These are phyloP conservation scores for Phthorimaea operculella DNA, from an alignment of 1,140 invertebrate species.

Conservation along the genomic window DNA sequence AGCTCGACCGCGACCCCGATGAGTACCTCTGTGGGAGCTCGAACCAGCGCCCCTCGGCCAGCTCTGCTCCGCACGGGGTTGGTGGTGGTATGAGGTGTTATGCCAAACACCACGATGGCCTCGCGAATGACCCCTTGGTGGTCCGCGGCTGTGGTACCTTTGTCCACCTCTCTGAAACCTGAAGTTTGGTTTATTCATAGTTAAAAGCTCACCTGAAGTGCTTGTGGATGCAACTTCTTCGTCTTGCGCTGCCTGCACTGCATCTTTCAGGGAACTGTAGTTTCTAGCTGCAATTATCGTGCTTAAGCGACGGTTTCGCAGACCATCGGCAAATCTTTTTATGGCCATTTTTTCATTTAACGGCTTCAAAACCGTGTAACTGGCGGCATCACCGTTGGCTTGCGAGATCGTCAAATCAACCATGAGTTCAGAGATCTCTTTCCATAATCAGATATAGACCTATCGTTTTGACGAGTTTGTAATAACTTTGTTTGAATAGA, in stretches of 20 bases:
- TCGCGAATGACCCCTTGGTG: neutral
- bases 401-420: slow-evolving; percentile 4
- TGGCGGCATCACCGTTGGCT: neutral
- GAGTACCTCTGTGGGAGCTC: neutral
- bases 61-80: neutral
- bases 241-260: neutral
- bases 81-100: neutral
- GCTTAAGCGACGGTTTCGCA: slow-evolving; percentile 5
- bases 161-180: neutral
- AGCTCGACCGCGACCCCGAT: neutral
- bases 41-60: neutral
- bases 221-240: neutral
- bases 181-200: neutral
- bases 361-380: neutral
- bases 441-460: neutral
- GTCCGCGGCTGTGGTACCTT: neutral
- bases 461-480: neutral
- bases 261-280: neutral
- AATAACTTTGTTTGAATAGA: neutral
- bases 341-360: slow-evolving; percentile 7
- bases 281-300: neutral
- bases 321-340: neutral
- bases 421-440: neutral
- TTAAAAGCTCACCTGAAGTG: neutral
- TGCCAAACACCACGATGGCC: neutral